These are phyloP conservation scores for Murina feae DNA, from an alignment of 2,113 vertebrate species.

Conservation along the genomic window DNA sequence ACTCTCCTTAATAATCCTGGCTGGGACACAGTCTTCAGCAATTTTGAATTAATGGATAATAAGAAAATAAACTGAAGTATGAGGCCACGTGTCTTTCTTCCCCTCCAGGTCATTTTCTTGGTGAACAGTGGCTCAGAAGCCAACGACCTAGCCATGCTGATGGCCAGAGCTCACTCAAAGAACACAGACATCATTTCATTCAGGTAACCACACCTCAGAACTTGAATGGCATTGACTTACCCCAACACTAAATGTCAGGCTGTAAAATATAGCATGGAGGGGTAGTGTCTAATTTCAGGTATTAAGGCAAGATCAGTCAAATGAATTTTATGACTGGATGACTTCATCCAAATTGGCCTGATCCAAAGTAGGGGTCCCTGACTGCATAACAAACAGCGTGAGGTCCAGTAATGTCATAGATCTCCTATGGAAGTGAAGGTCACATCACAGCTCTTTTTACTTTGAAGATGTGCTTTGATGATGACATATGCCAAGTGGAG, in stretches of 20 bases:
- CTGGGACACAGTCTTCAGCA: background rate
- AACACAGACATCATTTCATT: constrained; percentile 90
- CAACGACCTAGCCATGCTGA: constrained; percentile 93
- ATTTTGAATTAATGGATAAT: background rate
- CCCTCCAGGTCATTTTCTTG: constrained; percentile 89
- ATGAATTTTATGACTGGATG: background rate
- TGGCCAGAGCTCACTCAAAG: constrained; percentile 89
- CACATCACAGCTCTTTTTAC: background rate
- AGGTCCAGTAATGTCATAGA: background rate
- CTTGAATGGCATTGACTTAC: background rate
- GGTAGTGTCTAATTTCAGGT: background rate
- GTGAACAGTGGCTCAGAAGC: constrained; percentile 96
- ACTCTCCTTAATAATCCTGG: background rate
- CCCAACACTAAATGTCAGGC: background rate
- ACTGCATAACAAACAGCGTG: background rate
- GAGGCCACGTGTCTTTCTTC: background rate
- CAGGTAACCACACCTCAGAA: constrained; percentile 81
- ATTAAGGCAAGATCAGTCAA: background rate
- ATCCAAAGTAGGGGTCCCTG: background rate
- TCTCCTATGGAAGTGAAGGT: background rate
- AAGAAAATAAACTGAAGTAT: background rate
- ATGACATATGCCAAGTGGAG: background rate
- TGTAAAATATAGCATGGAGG: background rate
- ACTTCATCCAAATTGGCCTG: background rate
- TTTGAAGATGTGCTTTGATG: background rate